Evolutionary conservation across 1,140 invertebrate genomes (phyloP).

Genomic region (Pseudomyrmex dendroicus): DNA sequence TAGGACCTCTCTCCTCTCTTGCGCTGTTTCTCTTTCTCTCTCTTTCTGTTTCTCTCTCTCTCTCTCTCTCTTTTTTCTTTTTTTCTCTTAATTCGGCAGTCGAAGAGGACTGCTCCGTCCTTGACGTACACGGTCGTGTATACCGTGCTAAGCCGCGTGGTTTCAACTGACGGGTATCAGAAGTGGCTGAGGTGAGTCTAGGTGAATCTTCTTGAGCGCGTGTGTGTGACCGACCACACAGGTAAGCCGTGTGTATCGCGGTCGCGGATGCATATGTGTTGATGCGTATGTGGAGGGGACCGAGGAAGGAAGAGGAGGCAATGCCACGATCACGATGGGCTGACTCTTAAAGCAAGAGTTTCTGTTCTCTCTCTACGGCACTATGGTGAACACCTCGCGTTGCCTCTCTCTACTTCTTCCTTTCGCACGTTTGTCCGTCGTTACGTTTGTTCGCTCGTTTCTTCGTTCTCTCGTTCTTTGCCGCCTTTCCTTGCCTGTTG

Average conservation of each 20-base stretch:
- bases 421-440: conserved; percentile 50
- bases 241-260: conserved; percentile 64
- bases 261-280: conserved; percentile 53
- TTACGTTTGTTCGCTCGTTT: conserved; percentile 62
- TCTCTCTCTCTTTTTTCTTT: background rate
- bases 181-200: conserved; percentile 76
- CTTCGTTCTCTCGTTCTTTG: conserved; percentile 72
- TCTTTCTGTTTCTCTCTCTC: background rate
- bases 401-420: conserved; percentile 32
- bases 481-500: conserved; percentile 50
- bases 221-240: conserved; percentile 65
- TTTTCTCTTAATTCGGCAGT: conserved; percentile 30
- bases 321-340: conserved; percentile 64
- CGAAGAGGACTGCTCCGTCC: conserved; percentile 71
- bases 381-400: conserved; percentile 31
- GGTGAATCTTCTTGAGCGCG: conserved; percentile 72
- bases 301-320: conserved; percentile 72
- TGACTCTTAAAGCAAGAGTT: conserved; percentile 31
- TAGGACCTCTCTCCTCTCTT: conserved; percentile 32
- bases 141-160: conserved; percentile 83
- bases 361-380: conserved; percentile 47
- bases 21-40: background rate
- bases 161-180: conserved; percentile 82
- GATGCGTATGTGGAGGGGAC: conserved; percentile 49
- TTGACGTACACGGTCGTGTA: conserved; percentile 82